phyloP scores from a whole-genome alignment of 2,797 vertebrate genomes.

The Pipistrellus kuhlii region DNA sequence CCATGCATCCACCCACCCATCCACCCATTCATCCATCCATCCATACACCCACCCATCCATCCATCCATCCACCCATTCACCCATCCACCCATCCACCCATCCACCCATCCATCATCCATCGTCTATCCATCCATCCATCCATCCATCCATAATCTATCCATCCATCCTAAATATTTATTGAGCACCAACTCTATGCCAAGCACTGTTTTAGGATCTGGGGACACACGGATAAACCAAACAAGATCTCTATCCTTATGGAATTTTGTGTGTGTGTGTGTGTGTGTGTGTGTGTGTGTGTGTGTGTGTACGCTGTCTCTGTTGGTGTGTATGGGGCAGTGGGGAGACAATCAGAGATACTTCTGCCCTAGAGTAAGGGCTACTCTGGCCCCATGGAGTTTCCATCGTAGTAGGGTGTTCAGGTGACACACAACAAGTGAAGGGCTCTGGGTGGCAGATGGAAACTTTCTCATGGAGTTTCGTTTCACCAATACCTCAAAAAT shows the following conservation, averaged over 20 bases:
- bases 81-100: not conserved
- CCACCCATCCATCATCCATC: no score
- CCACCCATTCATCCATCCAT: no score
- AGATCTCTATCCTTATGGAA: not conserved
- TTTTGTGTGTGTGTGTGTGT: no score
- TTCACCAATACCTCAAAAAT: not conserved
- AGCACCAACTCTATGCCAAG: not conserved
- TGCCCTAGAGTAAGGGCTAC: no score
- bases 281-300: no score
- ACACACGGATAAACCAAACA: not conserved
- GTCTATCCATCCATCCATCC: not conserved
- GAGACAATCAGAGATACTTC: no score
- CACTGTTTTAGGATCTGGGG: not conserved
- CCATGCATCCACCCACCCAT: no score
- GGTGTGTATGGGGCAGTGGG: no score
- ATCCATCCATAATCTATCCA: not conserved
- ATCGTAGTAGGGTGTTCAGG: not conserved
- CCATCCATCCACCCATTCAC: not conserved
- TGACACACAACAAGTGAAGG: not conserved
- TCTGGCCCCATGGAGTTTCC: not conserved
- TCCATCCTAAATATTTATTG: not conserved
- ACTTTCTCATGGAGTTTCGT: not conserved
- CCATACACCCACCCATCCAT: no score
- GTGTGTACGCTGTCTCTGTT: no score
- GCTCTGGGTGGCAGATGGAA: not conserved